These are phyloP conservation scores for Periplaneta americana DNA, from an alignment of 1,140 invertebrate species.

Conservation along the genomic window DNA sequence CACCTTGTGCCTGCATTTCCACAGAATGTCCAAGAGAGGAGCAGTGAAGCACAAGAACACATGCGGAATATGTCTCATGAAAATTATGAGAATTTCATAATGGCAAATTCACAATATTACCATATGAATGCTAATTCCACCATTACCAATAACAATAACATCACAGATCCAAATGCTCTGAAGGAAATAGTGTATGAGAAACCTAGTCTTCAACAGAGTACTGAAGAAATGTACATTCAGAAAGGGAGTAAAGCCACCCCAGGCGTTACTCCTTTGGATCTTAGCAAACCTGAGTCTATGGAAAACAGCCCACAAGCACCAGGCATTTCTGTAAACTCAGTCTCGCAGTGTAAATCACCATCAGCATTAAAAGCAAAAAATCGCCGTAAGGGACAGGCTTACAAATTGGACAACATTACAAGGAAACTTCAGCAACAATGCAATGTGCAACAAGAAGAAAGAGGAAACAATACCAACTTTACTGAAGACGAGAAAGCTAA, in stretches of 20 bases:
- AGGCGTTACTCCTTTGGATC: slow-evolving; percentile 21
- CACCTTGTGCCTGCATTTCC: slow-evolving; percentile 18
- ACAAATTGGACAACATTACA: slow-evolving; percentile 49
- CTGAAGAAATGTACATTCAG: background rate
- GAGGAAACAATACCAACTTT: background rate
- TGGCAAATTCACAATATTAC: background rate
- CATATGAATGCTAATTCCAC: background rate
- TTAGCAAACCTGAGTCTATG: slow-evolving; percentile 26
- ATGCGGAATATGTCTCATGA: background rate
- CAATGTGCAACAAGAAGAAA: slow-evolving; percentile 39
- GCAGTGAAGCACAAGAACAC: background rate
- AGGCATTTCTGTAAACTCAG: background rate
- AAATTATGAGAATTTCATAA: background rate
- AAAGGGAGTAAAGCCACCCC: background rate
- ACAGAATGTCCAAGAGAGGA: background rate
- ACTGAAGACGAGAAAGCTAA: slow-evolving; percentile 18
- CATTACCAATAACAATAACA: slow-evolving; percentile 37
- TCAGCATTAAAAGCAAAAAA: slow-evolving; percentile 44
- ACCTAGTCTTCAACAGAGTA: slow-evolving; percentile 35
- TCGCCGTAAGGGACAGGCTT: slow-evolving; percentile 72
- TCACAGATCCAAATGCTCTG: slow-evolving; percentile 23
- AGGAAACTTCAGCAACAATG: slow-evolving; percentile 20
- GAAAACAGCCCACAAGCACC: background rate
- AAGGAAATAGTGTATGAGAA: slow-evolving; percentile 26
- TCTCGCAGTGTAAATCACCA: slow-evolving; percentile 25